Evolutionary conservation across 2,113 vertebrate genomes (phyloP).

Genomic region (Rhipidura dahli): DNA sequence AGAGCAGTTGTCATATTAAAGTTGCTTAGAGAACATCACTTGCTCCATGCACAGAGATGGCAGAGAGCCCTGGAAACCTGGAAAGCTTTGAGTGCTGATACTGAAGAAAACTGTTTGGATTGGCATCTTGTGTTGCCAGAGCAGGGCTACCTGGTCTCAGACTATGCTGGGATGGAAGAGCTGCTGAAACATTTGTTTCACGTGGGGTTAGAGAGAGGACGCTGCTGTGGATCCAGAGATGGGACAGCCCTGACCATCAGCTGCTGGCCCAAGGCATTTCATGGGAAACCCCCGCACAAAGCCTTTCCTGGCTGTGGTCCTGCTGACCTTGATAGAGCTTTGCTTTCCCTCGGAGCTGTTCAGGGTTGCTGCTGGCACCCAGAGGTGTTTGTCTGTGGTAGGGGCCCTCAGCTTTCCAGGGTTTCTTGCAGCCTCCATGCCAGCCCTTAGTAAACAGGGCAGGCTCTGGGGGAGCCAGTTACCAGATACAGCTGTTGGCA

Average conservation of each 20-base stretch:
- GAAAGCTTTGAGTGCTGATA: background rate
- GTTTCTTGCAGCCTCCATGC: background rate
- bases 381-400: background rate
- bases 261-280: background rate
- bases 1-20: background rate
- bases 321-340: background rate
- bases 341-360: background rate
- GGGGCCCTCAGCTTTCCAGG: background rate
- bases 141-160: background rate
- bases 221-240: background rate
- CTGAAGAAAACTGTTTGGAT: background rate
- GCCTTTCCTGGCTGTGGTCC: background rate
- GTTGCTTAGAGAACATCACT: background rate
- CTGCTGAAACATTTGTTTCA: background rate
- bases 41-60: rapidly evolving
- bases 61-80: background rate
- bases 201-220: rapidly evolving
- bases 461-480: rapidly evolving
- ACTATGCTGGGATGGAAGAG: background rate
- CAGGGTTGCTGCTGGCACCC: background rate
- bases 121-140: background rate
- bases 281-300: rapidly evolving
- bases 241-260: background rate
- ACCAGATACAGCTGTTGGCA: background rate
- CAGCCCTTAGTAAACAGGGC: rapidly evolving